Evolutionary conservation across 2,113 vertebrate species (phyloP), one percentile per base, ranked within the genome.

Genomic region (Physeter macrocephalus): DNA sequence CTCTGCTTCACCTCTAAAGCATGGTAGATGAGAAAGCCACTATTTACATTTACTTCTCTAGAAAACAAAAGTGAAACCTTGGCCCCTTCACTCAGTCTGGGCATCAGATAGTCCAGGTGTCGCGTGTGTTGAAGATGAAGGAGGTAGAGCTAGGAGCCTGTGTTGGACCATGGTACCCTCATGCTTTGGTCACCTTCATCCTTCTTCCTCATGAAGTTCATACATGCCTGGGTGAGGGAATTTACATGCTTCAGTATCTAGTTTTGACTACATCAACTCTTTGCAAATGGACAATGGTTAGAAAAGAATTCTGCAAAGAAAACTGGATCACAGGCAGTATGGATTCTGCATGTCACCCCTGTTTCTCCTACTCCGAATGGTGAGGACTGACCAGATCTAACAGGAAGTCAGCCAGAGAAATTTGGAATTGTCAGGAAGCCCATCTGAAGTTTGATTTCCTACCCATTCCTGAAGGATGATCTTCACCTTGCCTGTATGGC

Each of bases 91-190:
- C 59, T 34, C 27, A 29, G 71, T n/a, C 66, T 23, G 21, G 29
- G 27, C 4, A 1, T 52, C 27, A 64, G 62, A n/a, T n/a, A 59
- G 41, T 27, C 27, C 43, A 13, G 39, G 12, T 41, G 66, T 18
- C 21, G 10, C 31, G 29, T 0, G 29, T 54, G 59, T 36, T 66
- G 21, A 2, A 0, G 5, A 3, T 8, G 54, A 81, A n/a, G 36
- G 46, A 75, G n/a, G 36, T 12, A 2, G 34, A 27, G 36, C 6
- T 17, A 7, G 49, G 57, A 13, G 20, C 2, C 11, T 43, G 21
- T 5, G 49, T 41, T n/a, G 43, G 41, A 25, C 11, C 1, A 18
- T 52, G 61, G 49, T 23, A 12, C 29, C 41, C 64, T 54, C 4
- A 10, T 8, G 2, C 4, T 6, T 11, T 2, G 46, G 15, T 21